Conservation (phyloP, 2,888 invertebrate genomes). For the Marronus borbonicus region DNA sequence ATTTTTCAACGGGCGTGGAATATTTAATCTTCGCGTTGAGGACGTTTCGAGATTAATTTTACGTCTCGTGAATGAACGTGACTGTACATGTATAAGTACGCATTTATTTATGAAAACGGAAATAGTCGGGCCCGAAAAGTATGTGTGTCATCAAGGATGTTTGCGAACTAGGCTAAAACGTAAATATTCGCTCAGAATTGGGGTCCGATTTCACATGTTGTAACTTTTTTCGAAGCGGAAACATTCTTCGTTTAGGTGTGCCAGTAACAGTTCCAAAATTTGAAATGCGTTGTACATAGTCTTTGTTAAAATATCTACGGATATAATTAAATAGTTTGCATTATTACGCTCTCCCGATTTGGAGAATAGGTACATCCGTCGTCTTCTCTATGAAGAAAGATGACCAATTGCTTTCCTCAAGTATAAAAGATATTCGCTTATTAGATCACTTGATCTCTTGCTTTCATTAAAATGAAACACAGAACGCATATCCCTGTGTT, state of each 20-base stretch:
- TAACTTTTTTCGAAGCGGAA: not conserved
- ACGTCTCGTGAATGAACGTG: conserved; percentile 3
- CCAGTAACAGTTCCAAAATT: not conserved
- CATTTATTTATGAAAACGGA: conserved; percentile 36
- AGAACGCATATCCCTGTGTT: no score
- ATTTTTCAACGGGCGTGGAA: conserved; percentile 5
- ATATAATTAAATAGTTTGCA: no score
- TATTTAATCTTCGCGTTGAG: not conserved
- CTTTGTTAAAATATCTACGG: no score
- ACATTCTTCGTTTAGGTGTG: not conserved
- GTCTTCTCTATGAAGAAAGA: no score
- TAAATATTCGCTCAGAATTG: conserved; percentile 15
- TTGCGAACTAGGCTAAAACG: conserved; percentile 28
- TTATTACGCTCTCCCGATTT: no score
- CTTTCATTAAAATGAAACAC: no score
- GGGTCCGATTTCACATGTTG: no score
- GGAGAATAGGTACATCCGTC: no score
- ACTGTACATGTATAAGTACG: not conserved
- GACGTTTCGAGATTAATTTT: conserved; percentile 12
- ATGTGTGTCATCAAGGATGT: conserved; percentile 40
- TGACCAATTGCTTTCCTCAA: no score
- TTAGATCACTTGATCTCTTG: no score
- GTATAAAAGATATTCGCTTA: no score
- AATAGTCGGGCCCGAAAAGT: conserved; percentile 21
- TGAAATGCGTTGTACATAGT: no score